Evolutionary conservation across 1,140 invertebrate genomes (phyloP).

Genomic region (Drosophila sechellia): DNA sequence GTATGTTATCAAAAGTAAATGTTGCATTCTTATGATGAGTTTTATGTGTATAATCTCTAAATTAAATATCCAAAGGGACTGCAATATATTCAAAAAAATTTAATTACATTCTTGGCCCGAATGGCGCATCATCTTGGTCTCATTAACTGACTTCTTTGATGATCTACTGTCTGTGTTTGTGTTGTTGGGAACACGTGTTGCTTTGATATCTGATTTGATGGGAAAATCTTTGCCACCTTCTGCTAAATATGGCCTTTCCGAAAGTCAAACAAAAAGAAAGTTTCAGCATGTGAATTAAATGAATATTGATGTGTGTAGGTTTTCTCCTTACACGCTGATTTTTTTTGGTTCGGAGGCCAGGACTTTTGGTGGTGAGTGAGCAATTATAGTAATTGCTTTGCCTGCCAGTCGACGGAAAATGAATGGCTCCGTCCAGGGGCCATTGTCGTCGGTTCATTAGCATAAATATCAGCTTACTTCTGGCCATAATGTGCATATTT

Average conservation of each 20-base stretch:
- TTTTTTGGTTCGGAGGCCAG: background rate
- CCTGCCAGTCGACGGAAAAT: slow-evolving; percentile 39
- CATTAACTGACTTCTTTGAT: slow-evolving; percentile 21
- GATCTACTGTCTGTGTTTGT: slow-evolving; percentile 19
- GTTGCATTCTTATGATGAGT: too few relatives aligned
- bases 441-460: slow-evolving; percentile 72
- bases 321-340: background rate
- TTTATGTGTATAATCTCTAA: background rate
- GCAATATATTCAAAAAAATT: slow-evolving; percentile 13
- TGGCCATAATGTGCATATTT: slow-evolving; percentile 78
- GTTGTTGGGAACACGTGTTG: slow-evolving; percentile 61
- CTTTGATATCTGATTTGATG: slow-evolving; percentile 78
- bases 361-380: slow-evolving; percentile 38
- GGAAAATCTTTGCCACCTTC: slow-evolving; percentile 52
- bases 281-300: slow-evolving; percentile 55
- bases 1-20: too few relatives aligned
- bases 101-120: slow-evolving; percentile 30
- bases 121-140: slow-evolving; percentile 10
- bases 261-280: slow-evolving; percentile 68
- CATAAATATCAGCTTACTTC: slow-evolving; percentile 80
- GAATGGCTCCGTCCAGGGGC: slow-evolving; percentile 56
- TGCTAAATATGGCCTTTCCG: slow-evolving; percentile 22
- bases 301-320: slow-evolving; percentile 41
- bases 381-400: slow-evolving; percentile 81
- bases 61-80: background rate